phyloP scores from a whole-genome alignment of 2,113 vertebrate genomes.

The Puffinus mauretanicus region DNA sequence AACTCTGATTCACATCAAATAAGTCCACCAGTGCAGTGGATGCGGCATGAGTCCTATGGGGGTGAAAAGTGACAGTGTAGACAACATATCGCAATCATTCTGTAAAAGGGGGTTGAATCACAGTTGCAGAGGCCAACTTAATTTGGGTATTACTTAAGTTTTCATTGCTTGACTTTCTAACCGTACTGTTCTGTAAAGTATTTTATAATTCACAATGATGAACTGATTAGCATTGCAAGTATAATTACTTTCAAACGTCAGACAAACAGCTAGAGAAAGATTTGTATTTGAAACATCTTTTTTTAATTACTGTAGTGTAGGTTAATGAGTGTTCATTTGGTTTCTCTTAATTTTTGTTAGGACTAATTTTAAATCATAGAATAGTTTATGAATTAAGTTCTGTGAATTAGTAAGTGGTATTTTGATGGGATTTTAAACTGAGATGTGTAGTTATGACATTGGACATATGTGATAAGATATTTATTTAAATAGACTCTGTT shows the following conservation, averaged over 20 bases:
- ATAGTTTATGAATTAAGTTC: not conserved
- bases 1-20: not conserved
- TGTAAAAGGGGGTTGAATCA: not conserved
- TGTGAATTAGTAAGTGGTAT: not conserved
- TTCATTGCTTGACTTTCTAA: not conserved
- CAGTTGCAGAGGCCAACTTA: not conserved
- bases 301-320: not conserved
- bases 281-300: not conserved
- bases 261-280: not conserved
- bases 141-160: not conserved
- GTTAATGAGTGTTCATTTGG: not conserved
- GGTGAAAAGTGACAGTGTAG: not conserved
- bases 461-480: not conserved
- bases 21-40: not conserved
- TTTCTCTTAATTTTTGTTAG: not conserved
- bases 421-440: not conserved
- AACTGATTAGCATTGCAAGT: not conserved
- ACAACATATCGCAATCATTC: accelerated
- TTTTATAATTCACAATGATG: not conserved
- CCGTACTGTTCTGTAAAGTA: not conserved
- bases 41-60: not conserved
- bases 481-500: not conserved
- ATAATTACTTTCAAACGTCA: not conserved
- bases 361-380: not conserved
- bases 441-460: not conserved